These are phyloP conservation scores for Girardia tigrina DNA, from an alignment of 2,888 invertebrate species.

Conservation along the genomic window DNA sequence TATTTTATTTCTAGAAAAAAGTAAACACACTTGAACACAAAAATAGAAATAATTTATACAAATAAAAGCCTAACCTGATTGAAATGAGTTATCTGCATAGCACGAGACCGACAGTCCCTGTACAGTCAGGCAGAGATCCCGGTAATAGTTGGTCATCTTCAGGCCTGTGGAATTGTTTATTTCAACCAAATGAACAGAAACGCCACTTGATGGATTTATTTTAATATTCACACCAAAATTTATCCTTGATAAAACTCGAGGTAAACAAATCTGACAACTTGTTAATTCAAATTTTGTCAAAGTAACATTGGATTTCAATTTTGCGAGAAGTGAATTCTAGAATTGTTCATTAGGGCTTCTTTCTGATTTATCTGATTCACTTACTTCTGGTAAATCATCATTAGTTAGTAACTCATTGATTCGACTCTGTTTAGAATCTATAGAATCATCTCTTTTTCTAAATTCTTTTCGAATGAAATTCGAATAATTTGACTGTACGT, in stretches of 20 bases:
- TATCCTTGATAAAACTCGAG: conserved; percentile 1
- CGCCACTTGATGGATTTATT: conserved; percentile 15
- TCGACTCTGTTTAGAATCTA: background rate
- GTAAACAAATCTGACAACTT: conserved; percentile 13
- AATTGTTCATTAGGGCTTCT: background rate
- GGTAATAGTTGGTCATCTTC: conserved; percentile 8
- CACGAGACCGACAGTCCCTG: background rate
- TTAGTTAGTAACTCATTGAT: background rate
- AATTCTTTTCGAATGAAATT: background rate
- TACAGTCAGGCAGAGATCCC: background rate
- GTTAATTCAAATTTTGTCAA: conserved; percentile 17
- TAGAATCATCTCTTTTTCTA: background rate
- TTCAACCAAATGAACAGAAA: conserved; percentile 2
- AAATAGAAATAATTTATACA: no score
- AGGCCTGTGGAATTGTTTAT: background rate
- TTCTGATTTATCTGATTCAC: background rate
- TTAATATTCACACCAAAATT: conserved; percentile 11
- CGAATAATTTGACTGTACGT: background rate
- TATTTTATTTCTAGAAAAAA: no score
- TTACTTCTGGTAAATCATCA: conserved; percentile 9
- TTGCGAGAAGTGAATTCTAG: background rate
- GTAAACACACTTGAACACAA: no score
- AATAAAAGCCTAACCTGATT: no score
- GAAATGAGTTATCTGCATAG: background rate
- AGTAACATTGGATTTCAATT: conserved; percentile 6